phyloP scores from a whole-genome alignment of 1,140 invertebrate genomes.

The Ceratitis capitata region DNA sequence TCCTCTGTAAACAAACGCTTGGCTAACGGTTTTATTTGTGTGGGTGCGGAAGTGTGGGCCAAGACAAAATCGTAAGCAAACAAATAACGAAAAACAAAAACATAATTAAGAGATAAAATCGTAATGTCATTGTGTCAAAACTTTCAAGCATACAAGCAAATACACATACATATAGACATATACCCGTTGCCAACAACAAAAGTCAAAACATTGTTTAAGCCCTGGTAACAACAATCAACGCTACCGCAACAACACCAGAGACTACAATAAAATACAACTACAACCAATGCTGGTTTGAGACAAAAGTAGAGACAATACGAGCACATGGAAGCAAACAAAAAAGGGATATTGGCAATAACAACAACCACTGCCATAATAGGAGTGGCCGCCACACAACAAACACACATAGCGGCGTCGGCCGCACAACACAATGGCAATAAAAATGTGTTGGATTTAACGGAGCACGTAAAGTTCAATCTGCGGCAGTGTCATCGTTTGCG shows the following conservation, averaged over 20 bases:
- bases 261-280: conserved; percentile 25
- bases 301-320: neutral
- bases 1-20: neutral
- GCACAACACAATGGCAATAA: conserved; percentile 27
- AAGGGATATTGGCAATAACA: conserved; percentile 8
- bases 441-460: conserved; percentile 38
- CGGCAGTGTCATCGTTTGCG: conserved; percentile 33
- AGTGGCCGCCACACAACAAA: neutral
- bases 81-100: conserved; percentile 21
- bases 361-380: neutral
- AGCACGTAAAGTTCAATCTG: conserved; percentile 37
- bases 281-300: neutral
- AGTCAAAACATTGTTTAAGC: neutral
- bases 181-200: neutral
- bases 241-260: neutral
- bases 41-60: neutral
- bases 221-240: conserved; percentile 15
- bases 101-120: conserved; percentile 38
- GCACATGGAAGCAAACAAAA: no score
- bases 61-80: neutral
- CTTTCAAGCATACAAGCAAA: neutral
- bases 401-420: neutral
- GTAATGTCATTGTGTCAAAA: conserved; percentile 31
- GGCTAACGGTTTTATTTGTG: neutral
- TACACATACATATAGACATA: neutral